phyloP scores from a whole-genome alignment of 2,888 invertebrate genomes.

The Perdita meconis region DNA sequence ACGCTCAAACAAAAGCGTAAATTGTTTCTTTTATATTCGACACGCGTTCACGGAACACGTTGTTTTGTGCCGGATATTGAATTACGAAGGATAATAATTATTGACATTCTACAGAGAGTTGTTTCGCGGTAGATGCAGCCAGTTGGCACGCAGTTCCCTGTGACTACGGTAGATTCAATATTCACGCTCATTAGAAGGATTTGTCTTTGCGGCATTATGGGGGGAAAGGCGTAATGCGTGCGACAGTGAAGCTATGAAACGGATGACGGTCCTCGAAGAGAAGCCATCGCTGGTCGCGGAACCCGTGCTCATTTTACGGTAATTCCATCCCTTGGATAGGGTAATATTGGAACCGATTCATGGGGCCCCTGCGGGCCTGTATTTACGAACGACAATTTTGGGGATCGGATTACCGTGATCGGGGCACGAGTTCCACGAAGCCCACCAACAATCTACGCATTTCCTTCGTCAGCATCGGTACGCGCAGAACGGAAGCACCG shows the following conservation, averaged over 20 bases:
- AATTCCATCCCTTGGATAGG: constrained; percentile 40
- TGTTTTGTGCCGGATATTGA: no score
- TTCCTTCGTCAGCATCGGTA: constrained; percentile 31
- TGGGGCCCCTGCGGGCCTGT: no score
- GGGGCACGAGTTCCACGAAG: constrained; percentile 52
- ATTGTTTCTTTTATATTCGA: no score
- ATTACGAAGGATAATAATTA: no score
- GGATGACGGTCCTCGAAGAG: constrained; percentile 19
- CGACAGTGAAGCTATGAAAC: neutral
- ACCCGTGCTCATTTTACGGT: constrained; percentile 62
- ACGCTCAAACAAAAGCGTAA: no score
- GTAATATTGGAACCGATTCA: constrained; percentile 13
- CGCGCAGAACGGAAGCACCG: constrained; percentile 8
- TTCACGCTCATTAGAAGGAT: no score
- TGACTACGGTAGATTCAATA: no score
- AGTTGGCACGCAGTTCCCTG: no score
- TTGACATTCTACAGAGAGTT: no score
- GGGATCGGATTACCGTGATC: constrained; percentile 54
- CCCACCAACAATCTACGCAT: constrained; percentile 35
- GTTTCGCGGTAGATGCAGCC: no score
- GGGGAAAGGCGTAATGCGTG: no score
- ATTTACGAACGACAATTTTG: neutral
- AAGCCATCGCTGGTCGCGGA: constrained; percentile 64
- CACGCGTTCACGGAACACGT: no score
- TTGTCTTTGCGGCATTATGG: neutral